Evolutionary conservation across 2,797 vertebrate genomes (phyloP), one percentile per base, ranked within the genome.

Genomic region (Poeciliopsis gracilis): DNA sequence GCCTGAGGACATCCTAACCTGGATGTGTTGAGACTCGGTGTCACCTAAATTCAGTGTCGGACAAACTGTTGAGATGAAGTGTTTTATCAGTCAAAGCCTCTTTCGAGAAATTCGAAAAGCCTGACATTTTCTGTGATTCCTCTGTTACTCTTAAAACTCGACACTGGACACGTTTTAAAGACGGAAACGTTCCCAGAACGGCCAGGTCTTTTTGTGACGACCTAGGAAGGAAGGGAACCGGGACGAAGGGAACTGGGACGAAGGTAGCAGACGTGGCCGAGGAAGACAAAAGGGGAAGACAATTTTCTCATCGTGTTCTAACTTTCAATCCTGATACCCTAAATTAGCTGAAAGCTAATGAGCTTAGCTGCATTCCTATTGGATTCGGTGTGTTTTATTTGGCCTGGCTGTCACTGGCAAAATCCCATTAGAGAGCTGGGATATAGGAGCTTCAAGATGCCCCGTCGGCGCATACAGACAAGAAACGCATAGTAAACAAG

Each of bases 361-460:
- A 91, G 94, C 92, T 96, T 95, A 94, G 79, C 85, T 33, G 77
- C 30, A 18, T 81, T 82, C 83, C 79, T 77, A 81, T 85, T 86
- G 85, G 84, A 90, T 84, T 78, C 88, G 2, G 78, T 82, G 85
- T 78, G 88, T 75, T 90, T 87, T 90, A 88, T 84, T 90, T 89
- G 84, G 90, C 90, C 77, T 63, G 78, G 83, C 87, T 81, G 80
- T 81, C 79, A 77, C 77, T 33, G 45, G 74, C 73, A 84, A 89
- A 95, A 95, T 95, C 95, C 91, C 90, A 95, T 95, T 93, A 95
- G 78, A 79, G 77, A 89, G 76, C 80, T 81, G 77, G 36, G 73
- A 71, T 80, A 72, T 79, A 80, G 73, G 47, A 84, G 79, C 70
- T 76, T 61, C 16, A 1, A 23, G 55, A 86, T 61, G 49, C 49